These are phyloP conservation scores for Drosophila cyrtoloma DNA, from an alignment of 2,888 invertebrate genomes.

Conservation along the genomic window DNA sequence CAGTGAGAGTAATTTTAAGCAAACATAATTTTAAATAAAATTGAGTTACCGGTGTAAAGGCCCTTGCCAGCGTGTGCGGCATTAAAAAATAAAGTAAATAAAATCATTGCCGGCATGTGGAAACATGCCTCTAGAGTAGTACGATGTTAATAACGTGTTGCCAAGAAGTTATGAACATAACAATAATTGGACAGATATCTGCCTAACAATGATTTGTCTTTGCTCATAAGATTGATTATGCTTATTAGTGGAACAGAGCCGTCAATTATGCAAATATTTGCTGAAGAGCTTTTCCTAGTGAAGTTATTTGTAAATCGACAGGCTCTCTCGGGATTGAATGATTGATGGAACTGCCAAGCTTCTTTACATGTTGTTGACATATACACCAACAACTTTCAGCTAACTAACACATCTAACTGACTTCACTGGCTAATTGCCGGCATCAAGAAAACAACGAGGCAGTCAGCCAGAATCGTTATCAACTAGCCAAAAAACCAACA, in stretches of 20 bases:
- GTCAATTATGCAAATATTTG: constrained; percentile 5
- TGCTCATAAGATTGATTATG: constrained; percentile 34
- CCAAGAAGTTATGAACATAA: neutral
- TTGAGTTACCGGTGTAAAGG: neutral
- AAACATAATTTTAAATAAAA: neutral
- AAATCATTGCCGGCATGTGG: neutral
- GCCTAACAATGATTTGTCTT: constrained; percentile 8
- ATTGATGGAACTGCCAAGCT: constrained; percentile 43
- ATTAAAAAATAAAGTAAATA: neutral
- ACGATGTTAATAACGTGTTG: neutral
- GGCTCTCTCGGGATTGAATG: constrained; percentile 15
- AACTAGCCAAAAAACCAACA: constrained; percentile 7
- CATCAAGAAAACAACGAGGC: constrained; percentile 8
- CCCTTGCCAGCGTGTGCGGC: neutral
- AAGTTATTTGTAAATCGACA: constrained; percentile 1
- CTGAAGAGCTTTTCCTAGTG: neutral
- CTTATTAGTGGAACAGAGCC: constrained; percentile 8
- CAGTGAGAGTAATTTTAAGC: neutral
- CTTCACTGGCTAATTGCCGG: constrained; percentile 29
- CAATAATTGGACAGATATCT: neutral
- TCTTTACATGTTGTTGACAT: constrained; percentile 14
- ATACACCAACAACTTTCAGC: constrained; percentile 17
- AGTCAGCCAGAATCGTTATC: constrained; percentile 15
- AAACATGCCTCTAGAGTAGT: neutral
- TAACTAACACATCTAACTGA: constrained; percentile 8